These are phyloP conservation scores for Xanthorhoe spadicearia DNA, from an alignment of 2,888 invertebrate species.

Conservation along the genomic window DNA sequence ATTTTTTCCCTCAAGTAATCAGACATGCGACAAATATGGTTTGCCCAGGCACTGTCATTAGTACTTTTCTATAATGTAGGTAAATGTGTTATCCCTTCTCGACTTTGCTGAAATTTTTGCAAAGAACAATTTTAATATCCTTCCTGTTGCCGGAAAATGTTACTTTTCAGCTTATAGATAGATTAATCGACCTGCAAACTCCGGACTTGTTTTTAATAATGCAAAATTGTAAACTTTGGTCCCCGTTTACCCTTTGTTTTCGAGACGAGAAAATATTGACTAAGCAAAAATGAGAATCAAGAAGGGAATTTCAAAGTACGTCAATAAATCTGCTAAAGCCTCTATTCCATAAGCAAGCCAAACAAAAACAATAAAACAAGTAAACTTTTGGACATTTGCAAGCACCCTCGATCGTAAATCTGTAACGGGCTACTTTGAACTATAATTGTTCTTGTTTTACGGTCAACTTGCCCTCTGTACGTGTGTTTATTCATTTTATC, in stretches of 20 bases:
- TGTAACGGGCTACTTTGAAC: slow-evolving; percentile 48
- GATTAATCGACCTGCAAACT: slow-evolving; percentile 16
- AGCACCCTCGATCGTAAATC: slow-evolving; percentile 51
- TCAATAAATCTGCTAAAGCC: slow-evolving; percentile 29
- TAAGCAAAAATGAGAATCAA: slow-evolving; percentile 16
- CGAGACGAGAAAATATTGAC: slow-evolving; percentile 12
- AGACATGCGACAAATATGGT: no score
- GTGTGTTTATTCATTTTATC: slow-evolving; percentile 49
- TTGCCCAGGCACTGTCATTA: no score
- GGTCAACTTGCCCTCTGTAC: slow-evolving; percentile 44
- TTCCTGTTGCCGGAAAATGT: neutral
- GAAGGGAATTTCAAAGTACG: slow-evolving; percentile 14
- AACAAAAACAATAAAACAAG: slow-evolving; percentile 40
- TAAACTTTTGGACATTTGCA: slow-evolving; percentile 39
- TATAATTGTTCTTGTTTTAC: slow-evolving; percentile 57
- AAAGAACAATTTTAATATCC: slow-evolving; percentile 8
- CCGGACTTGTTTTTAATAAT: slow-evolving; percentile 14
- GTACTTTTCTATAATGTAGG: slow-evolving; percentile 1
- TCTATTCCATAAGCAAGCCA: slow-evolving; percentile 24
- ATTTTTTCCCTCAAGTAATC: no score
- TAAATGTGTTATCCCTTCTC: slow-evolving; percentile 2
- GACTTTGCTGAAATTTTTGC: neutral
- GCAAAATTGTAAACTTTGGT: slow-evolving; percentile 16
- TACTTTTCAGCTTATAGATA: slow-evolving; percentile 7
- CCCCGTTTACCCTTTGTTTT: slow-evolving; percentile 12